Evolutionary conservation across 2,888 invertebrate genomes (phyloP).

Genomic region (Lysandra bellargus): DNA sequence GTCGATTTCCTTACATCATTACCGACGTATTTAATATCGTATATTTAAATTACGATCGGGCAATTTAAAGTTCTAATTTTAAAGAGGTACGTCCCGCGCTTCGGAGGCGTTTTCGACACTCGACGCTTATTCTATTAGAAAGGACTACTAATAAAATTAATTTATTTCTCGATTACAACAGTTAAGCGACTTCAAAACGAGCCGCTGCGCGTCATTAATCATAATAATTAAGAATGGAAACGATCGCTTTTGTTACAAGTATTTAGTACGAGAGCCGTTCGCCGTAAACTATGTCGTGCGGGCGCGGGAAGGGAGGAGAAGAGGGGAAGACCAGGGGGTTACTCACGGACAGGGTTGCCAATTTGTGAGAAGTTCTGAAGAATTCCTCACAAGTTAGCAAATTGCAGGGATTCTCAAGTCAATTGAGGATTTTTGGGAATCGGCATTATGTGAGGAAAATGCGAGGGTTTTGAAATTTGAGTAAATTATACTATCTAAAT

Average conservation of each 20-base stretch:
- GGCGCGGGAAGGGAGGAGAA: not conserved
- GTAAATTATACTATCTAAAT: too few species aligned
- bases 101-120: slow-evolving; percentile 55
- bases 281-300: slow-evolving; percentile 39
- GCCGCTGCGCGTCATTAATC: slow-evolving; percentile 75
- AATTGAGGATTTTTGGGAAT: too few species aligned
- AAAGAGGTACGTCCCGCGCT: slow-evolving; percentile 65
- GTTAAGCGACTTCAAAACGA: slow-evolving; percentile 70
- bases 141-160: slow-evolving; percentile 78
- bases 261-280: slow-evolving; percentile 57
- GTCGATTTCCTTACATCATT: slow-evolving; percentile 60
- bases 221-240: slow-evolving; percentile 78
- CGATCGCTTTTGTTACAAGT: slow-evolving; percentile 73
- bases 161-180: slow-evolving; percentile 78
- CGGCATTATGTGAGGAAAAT: too few species aligned
- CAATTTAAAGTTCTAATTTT: slow-evolving; percentile 74
- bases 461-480: too few species aligned
- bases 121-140: slow-evolving; percentile 70
- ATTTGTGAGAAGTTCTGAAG: not conserved
- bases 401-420: not conserved
- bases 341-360: not conserved
- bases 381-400: not conserved
- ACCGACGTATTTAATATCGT: slow-evolving; percentile 65
- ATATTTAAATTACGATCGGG: slow-evolving; percentile 75
- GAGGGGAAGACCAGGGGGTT: not conserved